A percentile compares a stretch with the other conserved stretches of the same genome.
Evolutionary conservation across 2,888 invertebrate genomes (phyloP).

Genomic region (Epistrophe eligans): DNA sequence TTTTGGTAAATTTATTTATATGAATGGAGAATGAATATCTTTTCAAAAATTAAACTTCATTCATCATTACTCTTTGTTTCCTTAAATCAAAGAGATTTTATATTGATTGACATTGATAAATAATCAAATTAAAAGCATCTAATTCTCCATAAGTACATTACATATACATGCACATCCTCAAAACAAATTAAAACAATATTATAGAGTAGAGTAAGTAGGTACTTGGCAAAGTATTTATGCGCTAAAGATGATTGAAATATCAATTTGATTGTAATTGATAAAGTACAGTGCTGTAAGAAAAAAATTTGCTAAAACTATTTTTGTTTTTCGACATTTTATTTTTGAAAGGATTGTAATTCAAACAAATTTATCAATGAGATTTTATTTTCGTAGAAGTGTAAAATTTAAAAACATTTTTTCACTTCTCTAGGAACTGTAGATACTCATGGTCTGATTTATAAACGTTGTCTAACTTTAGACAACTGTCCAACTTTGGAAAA

Average conservation of each 20-base stretch:
- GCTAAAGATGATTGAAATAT: conserved; percentile 16
- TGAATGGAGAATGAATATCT: not conserved
- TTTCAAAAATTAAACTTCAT: too few relatives aligned
- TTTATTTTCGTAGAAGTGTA: too few relatives aligned
- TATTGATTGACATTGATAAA: conserved; percentile 57
- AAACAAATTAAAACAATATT: conserved; percentile 43
- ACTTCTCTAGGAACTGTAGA: too few relatives aligned
- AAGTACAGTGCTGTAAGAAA: not conserved
- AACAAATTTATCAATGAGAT: too few relatives aligned
- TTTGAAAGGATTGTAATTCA: too few relatives aligned
- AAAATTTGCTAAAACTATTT: not conserved
- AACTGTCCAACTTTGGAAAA: too few relatives aligned
- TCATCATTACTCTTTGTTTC: not conserved
- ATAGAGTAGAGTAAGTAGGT: not conserved
- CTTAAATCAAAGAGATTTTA: conserved; percentile 46
- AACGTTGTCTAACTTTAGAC: too few relatives aligned
- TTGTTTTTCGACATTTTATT: too few relatives aligned
- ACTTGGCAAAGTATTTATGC: conserved; percentile 11
- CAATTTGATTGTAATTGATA: conserved; percentile 23
- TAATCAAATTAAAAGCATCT: conserved; percentile 39
- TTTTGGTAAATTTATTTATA: not conserved
- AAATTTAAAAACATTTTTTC: too few relatives aligned
- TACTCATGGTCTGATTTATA: too few relatives aligned
- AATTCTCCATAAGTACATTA: too few relatives aligned
- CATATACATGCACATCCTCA: not conserved